A percentile compares a stretch with the other conserved stretches of the same genome.
These are phyloP conservation scores for Drosophila mulleri DNA, from an alignment of 2,888 invertebrate genomes.

Conservation along the genomic window DNA sequence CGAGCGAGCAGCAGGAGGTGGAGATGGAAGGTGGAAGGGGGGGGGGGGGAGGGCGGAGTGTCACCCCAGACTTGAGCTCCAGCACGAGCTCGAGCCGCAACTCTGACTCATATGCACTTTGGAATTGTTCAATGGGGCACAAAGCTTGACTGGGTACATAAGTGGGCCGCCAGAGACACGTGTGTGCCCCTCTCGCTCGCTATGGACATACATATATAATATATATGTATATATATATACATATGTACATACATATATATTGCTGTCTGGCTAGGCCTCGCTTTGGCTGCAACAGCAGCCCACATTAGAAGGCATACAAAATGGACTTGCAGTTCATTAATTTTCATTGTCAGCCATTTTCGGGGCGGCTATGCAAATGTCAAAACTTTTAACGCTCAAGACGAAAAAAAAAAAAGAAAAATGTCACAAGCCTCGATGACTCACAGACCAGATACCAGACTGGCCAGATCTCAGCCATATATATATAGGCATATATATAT, in stretches of 20 bases:
- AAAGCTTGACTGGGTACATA: constrained; percentile 45
- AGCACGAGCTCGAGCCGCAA: constrained; percentile 22
- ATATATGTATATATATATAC: background rate
- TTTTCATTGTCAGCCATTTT: constrained; percentile 69
- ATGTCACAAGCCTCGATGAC: constrained; percentile 64
- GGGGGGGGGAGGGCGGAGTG: background rate
- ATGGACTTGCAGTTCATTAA: constrained; percentile 68
- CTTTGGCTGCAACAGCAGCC: constrained; percentile 40
- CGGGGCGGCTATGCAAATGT: constrained; percentile 66
- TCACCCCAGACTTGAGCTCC: constrained; percentile 25
- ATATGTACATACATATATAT: background rate
- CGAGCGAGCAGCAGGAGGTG: no score
- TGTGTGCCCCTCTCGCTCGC: constrained; percentile 16
- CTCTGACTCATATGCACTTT: constrained; percentile 68
- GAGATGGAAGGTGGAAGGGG: background rate
- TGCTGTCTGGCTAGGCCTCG: background rate
- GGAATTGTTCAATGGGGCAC: constrained; percentile 61
- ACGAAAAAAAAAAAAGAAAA: constrained; percentile 27
- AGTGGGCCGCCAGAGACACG: constrained; percentile 62
- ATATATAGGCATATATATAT: background rate
- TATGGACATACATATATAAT: background rate
- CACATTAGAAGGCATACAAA: constrained; percentile 52
- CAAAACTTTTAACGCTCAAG: constrained; percentile 60
- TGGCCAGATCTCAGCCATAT: constrained; percentile 22
- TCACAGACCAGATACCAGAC: constrained; percentile 58